These are phyloP conservation scores for Pachycephus smyrnensis DNA, from an alignment of 2,888 invertebrate genomes.

Conservation along the genomic window DNA sequence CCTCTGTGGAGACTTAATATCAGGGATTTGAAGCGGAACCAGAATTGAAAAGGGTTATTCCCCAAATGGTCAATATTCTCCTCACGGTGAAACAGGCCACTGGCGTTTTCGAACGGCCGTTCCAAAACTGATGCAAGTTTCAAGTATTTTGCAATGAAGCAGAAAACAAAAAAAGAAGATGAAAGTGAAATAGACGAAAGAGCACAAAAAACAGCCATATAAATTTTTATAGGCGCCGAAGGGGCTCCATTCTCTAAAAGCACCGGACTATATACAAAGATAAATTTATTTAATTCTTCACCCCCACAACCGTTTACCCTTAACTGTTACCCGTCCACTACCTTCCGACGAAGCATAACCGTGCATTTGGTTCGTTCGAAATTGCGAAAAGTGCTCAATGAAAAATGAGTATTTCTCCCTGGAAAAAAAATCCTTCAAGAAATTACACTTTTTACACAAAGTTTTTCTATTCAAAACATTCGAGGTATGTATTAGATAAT, in stretches of 20 bases:
- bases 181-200: background rate
- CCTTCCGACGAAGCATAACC: background rate
- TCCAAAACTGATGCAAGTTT: background rate
- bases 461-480: background rate
- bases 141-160: background rate
- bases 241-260: background rate
- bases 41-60: background rate
- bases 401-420: too few relatives aligned
- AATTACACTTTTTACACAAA: background rate
- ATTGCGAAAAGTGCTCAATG: too few relatives aligned
- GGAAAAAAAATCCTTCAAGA: background rate
- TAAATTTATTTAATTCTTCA: background rate
- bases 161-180: background rate
- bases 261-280: background rate
- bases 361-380: background rate
- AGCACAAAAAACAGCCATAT: background rate
- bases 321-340: background rate
- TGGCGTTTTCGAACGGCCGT: background rate
- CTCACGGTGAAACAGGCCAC: background rate
- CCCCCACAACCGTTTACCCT: background rate
- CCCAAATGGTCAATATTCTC: background rate
- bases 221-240: background rate
- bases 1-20: background rate
- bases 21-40: background rate
- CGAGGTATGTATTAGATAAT: too few relatives aligned